Evolutionary conservation across 1,140 invertebrate genomes (phyloP).

Genomic region (Sycophila sp.): DNA sequence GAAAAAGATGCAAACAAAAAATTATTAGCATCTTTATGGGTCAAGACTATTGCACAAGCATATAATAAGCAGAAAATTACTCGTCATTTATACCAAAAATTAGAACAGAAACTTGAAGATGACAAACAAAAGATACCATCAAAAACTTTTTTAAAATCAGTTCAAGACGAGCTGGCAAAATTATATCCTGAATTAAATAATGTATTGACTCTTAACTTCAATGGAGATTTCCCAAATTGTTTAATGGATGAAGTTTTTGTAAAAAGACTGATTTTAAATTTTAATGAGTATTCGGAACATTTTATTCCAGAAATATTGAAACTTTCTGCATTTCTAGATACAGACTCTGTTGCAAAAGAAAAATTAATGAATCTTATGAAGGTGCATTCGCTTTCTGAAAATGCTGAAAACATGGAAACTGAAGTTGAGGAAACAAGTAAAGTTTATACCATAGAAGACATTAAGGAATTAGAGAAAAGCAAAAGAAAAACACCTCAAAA

Average conservation of each 20-base stretch:
- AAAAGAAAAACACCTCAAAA: constrained; percentile 10
- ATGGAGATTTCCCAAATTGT: constrained; percentile 42
- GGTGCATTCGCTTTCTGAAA: constrained; percentile 41
- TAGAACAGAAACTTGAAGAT: constrained; percentile 47
- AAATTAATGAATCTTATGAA: constrained; percentile 48
- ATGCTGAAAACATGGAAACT: constrained; percentile 9
- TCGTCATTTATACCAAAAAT: constrained; percentile 48
- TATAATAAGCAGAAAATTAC: constrained; percentile 61
- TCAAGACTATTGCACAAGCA: constrained; percentile 64
- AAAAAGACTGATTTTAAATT: constrained; percentile 47
- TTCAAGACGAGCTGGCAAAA: constrained; percentile 45
- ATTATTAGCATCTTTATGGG: constrained; percentile 67
- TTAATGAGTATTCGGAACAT: constrained; percentile 50
- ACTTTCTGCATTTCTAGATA: constrained; percentile 36
- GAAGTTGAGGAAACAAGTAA: constrained; percentile 27
- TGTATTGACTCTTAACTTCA: constrained; percentile 47
- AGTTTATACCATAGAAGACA: constrained; percentile 50
- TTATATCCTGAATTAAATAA: constrained; percentile 45
- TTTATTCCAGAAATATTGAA: constrained; percentile 52
- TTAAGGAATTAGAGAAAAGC: constrained; percentile 30
- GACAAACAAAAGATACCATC: constrained; percentile 32
- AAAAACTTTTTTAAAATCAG: constrained; percentile 41
- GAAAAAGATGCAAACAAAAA: constrained; percentile 55
- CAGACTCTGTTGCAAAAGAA: constrained; percentile 37
- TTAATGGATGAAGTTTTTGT: constrained; percentile 51